Conservation (phyloP, 2,888 invertebrate genomes). For the Idaea aversata region DNA sequence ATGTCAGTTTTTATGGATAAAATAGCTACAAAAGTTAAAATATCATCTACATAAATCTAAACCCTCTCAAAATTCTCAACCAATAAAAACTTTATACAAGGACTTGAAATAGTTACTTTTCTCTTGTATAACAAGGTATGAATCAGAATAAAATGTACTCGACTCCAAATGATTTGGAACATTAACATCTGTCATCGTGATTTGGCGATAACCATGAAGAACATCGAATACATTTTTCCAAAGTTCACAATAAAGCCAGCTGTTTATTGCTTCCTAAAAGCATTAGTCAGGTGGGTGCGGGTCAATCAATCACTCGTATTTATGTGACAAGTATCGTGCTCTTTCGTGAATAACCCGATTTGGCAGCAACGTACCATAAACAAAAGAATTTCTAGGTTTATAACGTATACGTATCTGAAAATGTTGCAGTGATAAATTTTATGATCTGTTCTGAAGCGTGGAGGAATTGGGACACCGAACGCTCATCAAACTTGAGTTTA, state of each 20-base stretch:
- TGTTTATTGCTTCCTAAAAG: conserved; percentile 73
- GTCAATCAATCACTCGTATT: conserved; percentile 76
- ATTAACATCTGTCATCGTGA: conserved; percentile 41
- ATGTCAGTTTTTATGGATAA: conserved; percentile 24
- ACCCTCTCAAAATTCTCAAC: conserved; percentile 23
- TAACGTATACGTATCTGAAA: conserved; percentile 29
- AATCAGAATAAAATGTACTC: background rate
- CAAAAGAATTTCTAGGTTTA: conserved; percentile 40
- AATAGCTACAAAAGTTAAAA: conserved; percentile 15
- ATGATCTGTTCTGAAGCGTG: conserved; percentile 38
- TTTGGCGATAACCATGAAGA: conserved; percentile 40
- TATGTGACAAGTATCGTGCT: conserved; percentile 72
- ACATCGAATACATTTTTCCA: conserved; percentile 37
- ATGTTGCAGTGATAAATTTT: conserved; percentile 37
- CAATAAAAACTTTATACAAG: conserved; percentile 26
- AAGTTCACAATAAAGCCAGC: conserved; percentile 50
- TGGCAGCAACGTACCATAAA: conserved; percentile 42
- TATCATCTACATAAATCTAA: conserved; percentile 26
- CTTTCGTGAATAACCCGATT: conserved; percentile 49
- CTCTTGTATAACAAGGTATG: background rate
- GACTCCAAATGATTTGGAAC: background rate
- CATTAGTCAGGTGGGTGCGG: conserved; percentile 73
- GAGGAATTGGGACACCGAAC: conserved; percentile 42
- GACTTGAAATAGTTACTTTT: conserved; percentile 20
- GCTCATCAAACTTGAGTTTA: conserved; percentile 43